These are phyloP conservation scores for Nebria brevicollis DNA, from an alignment of 2,888 invertebrate species.

Conservation along the genomic window DNA sequence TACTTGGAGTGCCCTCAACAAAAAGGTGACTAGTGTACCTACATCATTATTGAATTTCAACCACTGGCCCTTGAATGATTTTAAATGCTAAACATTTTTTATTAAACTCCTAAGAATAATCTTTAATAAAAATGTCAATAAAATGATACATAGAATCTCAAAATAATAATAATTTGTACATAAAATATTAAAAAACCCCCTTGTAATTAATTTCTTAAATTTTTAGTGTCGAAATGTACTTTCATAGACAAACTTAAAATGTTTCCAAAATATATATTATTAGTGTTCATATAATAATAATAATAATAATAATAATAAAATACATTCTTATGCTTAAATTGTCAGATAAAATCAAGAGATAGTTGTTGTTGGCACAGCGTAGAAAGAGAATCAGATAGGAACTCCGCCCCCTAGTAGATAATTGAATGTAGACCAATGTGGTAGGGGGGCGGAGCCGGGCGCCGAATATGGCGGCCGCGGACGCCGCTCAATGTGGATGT, in stretches of 20 bases:
- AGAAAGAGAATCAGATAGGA: background rate
- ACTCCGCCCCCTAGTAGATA: slow-evolving; percentile 52
- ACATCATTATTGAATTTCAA: background rate
- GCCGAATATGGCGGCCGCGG: slow-evolving; percentile 38
- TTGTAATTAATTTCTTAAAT: too few relatives aligned
- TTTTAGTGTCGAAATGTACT: too few relatives aligned
- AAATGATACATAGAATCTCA: too few relatives aligned
- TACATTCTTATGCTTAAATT: slow-evolving; percentile 3
- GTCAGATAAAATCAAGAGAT: background rate
- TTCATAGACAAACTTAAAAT: background rate
- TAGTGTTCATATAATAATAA: background rate
- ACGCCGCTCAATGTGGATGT: slow-evolving; percentile 17
- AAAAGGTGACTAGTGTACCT: background rate
- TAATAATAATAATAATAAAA: background rate
- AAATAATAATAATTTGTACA: too few relatives aligned
- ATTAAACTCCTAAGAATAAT: too few relatives aligned
- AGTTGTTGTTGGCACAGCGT: slow-evolving; percentile 4
- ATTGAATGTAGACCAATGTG: slow-evolving; percentile 51
- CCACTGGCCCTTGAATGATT: background rate
- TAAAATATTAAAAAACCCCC: too few relatives aligned
- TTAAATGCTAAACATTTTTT: background rate
- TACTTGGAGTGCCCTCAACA: background rate
- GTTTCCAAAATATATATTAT: background rate
- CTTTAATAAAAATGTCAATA: too few relatives aligned
- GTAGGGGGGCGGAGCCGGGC: slow-evolving; percentile 30